Base-by-base conservation (phyloP, 37 sponge, comb jelly and placozoan genomes). In the Theonella swinhoei region DNA sequence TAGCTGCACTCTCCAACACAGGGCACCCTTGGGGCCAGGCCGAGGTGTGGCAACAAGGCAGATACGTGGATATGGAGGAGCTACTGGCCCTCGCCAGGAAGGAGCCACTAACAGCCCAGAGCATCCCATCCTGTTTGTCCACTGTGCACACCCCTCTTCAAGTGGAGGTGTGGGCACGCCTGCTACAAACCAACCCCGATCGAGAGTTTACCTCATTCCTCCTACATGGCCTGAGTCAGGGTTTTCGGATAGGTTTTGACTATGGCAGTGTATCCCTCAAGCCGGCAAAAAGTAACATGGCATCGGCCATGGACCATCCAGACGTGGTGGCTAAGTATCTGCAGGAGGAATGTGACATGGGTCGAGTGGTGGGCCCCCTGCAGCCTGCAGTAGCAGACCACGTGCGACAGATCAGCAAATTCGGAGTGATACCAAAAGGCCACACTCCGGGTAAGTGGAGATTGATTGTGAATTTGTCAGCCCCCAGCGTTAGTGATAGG, bases 401-500 rank as follows among this genome's bases (percentile, higher is more conserved):
- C 4, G 5, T 40, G 19, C 28, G 71, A 20, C 83, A 82, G 25
- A 82, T 82, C 73, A 82, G 66, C 74, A 72, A 74, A 30, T 82
- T 82, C 30, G 83, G 83, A 24, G 83, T 82, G 2, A 82, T 82
- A 14, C 83, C 83, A 4, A 82, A 82, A 39, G 24, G 26, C 4
- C 41, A 37, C 23, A 72, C 75, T 29, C 76, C 76, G 0, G 68
- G 85, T 23, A 75, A 76, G 69, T 84, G 85, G 77, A 36, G 77
- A 3, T 60, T 84, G 22, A 84, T 84, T 28, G 66, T 84, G n/a
- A 69, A 76, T 25, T 58, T 84, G 35, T 84, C 85, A 0, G 8
- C 32, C 68, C 85, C 77, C 1, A 84, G 85, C 77, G 58, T 84
- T 20, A 84, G 76, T 31, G 85, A 84, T 32, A 77, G 76, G 32